Evolutionary conservation across 1,140 invertebrate species (phyloP).

Genomic region (Proctacanthus coquilletti): DNA sequence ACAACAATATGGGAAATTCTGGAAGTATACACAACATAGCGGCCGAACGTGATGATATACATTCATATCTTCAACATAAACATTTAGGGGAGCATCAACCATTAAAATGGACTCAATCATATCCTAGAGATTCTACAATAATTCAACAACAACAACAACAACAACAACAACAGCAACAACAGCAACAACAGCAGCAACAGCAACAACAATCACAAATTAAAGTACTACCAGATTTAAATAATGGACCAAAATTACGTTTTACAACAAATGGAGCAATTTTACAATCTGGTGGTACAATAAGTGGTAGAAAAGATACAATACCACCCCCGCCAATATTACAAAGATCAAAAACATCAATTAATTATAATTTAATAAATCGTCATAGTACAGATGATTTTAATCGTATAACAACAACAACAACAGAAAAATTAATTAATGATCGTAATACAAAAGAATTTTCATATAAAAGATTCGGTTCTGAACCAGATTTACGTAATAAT

Average conservation of each 20-base stretch:
- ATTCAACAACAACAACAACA: no score
- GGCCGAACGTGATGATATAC: slow-evolving; percentile 6
- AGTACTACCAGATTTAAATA: slow-evolving; percentile 48
- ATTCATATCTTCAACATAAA: slow-evolving; percentile 5
- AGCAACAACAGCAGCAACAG: slow-evolving; percentile 15
- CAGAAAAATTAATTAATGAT: no score
- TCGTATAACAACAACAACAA: background rate
- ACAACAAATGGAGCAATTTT: slow-evolving; percentile 67
- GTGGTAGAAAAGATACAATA: slow-evolving; percentile 35
- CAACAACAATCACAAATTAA: slow-evolving; percentile 32
- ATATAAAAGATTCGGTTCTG: slow-evolving; percentile 51
- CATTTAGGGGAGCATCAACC: background rate
- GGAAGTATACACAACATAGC: slow-evolving; percentile 11
- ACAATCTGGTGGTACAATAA: slow-evolving; percentile 61
- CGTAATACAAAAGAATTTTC: no score
- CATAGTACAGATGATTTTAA: background rate
- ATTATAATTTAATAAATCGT: background rate
- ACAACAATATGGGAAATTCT: slow-evolving; percentile 16
- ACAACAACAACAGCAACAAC: no score
- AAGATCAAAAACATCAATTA: slow-evolving; percentile 11
- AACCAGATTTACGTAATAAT: slow-evolving; percentile 46
- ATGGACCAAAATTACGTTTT: slow-evolving; percentile 43
- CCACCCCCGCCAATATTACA: slow-evolving; percentile 2
- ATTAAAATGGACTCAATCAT: slow-evolving; percentile 31
- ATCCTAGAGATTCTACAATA: slow-evolving; percentile 31